Evolutionary conservation across 2,797 vertebrate genomes (phyloP).

Genomic region (Propithecus deckenii): DNA sequence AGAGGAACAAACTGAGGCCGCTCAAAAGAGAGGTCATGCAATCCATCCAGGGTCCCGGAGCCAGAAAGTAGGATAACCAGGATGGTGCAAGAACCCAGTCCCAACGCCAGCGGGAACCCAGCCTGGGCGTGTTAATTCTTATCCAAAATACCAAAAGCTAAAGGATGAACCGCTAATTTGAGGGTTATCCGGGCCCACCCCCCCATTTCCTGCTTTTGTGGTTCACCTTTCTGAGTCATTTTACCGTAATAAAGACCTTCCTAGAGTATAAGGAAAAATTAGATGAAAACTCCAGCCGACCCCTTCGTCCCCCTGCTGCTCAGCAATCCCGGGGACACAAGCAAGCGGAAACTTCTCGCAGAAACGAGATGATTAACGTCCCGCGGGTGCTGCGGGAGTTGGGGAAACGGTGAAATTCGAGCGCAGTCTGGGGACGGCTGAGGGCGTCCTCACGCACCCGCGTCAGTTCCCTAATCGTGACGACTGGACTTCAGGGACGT

Average conservation of each 20-base stretch:
- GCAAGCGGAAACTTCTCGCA: background rate
- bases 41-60: background rate
- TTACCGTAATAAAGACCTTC: background rate
- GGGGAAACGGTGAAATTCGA: background rate
- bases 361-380: background rate
- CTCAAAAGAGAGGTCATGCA: too few species aligned
- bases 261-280: background rate
- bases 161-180: background rate
- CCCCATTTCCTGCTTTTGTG: background rate
- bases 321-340: background rate
- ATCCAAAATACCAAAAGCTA: too few species aligned
- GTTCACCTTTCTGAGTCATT: background rate
- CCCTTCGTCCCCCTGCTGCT: rapidly evolving
- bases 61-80: too few species aligned
- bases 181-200: background rate
- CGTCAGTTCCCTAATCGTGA: background rate
- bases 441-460: rapidly evolving
- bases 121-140: background rate
- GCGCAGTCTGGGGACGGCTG: background rate
- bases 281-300: background rate
- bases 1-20: background rate
- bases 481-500: background rate
- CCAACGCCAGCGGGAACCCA: too few species aligned
- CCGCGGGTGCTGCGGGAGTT: background rate
- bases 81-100: too few species aligned